Evolutionary conservation across 2,113 vertebrate genomes (phyloP), one percentile per base, ranked within the genome.

Genomic region (Pachypanchax playfairii): DNA sequence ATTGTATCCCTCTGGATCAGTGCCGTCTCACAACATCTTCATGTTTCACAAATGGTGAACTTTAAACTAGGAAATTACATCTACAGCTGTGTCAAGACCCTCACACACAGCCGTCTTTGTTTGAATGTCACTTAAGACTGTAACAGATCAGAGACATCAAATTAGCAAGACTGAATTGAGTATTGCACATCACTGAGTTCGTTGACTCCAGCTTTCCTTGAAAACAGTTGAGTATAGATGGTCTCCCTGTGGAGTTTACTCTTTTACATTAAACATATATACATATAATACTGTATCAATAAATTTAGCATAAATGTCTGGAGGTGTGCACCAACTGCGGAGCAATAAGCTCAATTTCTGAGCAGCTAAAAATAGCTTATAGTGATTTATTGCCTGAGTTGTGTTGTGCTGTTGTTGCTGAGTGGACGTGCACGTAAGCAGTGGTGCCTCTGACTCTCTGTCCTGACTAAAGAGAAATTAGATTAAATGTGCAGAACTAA

Each of bases 61-160:
- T 70, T 60, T 83, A 80, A 81, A 79, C 87, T 64, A 35, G 60
- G 73, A 77, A 82, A 88, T 84, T 73, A 79, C 76, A 83, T 74
- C 65, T 77, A 68, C 65, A 80, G 72, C 28, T 35, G 17, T 29
- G 11, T 31, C 29, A 31, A 72, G 52, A 79, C 60, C 75, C 71
- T 61, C 10, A 31, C 44, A 87, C 79, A 86, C 57, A 68, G 71
- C 38, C 18, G 55, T 56, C 77, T 83, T 85, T 87, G 84, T 86
- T 55, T 7, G 65, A 11, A 38, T 61, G 80, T 67, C 78, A 79
- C 51, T 77, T 71, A 65, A 80, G 55, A 50, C 59, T 56, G 67
- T 59, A 57, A 59, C 41, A 6, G 62, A 63, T 75, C 70, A 59
- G 41, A 56, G 33, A 64, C 28, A 51, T 49, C 44, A 21, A 9